A percentile compares a stretch with the other conserved stretches of the same genome.
phyloP scores from a whole-genome alignment of 2,888 invertebrate genomes.

The Nudaria mundana region DNA sequence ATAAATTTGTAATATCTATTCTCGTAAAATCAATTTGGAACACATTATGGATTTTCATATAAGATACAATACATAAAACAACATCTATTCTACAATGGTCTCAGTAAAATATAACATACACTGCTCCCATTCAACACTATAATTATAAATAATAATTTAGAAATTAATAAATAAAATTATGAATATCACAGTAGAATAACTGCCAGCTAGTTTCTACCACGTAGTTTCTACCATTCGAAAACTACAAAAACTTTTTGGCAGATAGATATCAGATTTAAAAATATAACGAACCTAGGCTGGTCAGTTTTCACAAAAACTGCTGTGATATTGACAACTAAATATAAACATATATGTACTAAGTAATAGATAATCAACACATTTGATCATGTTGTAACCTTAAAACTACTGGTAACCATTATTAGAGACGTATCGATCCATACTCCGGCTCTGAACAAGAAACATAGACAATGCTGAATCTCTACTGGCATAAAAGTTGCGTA shows the following conservation, averaged over 20 bases:
- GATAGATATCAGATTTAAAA: constrained; percentile 3
- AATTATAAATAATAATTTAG: constrained; percentile 71
- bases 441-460: constrained; percentile 45
- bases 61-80: constrained; percentile 49
- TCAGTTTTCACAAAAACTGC: constrained; percentile 67
- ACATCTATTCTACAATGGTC: constrained; percentile 63
- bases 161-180: constrained; percentile 76
- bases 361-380: constrained; percentile 59
- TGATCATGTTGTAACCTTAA: constrained; percentile 59
- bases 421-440: constrained; percentile 45
- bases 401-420: constrained; percentile 75
- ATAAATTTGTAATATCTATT: constrained; percentile 58
- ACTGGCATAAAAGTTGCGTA: constrained; percentile 30
- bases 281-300: constrained; percentile 41
- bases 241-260: constrained; percentile 9
- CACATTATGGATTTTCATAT: constrained; percentile 69
- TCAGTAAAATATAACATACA: constrained; percentile 63
- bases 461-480: constrained; percentile 25
- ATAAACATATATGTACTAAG: constrained; percentile 46
- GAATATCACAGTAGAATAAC: constrained; percentile 79
- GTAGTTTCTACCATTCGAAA: constrained; percentile 8
- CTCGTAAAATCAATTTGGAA: constrained; percentile 68
- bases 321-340: constrained; percentile 76
- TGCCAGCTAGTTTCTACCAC: constrained; percentile 59
- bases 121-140: constrained; percentile 59